Percentiles rank a stretch among this genome's conserved stretches.
Evolutionary conservation across 1,140 invertebrate genomes (phyloP).

Genomic region (Zaprionus ghesquierei): DNA sequence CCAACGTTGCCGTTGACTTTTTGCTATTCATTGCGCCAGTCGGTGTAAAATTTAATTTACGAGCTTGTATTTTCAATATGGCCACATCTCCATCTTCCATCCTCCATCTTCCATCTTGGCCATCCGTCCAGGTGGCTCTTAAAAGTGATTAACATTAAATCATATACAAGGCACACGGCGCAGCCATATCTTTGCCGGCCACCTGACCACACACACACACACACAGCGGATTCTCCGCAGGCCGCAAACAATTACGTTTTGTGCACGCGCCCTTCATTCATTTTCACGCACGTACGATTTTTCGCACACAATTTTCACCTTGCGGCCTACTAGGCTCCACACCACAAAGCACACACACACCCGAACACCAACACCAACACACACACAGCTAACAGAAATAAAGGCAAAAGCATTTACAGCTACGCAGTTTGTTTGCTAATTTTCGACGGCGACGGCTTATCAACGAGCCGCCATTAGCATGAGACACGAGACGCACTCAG

Average conservation of each 20-base stretch:
- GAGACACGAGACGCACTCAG: slow-evolving; percentile 11
- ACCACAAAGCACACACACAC: slow-evolving; percentile 12
- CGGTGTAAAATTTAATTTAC: slow-evolving; percentile 81
- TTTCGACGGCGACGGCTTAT: slow-evolving; percentile 58
- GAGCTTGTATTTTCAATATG: slow-evolving; percentile 77
- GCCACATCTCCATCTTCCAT: slow-evolving; percentile 7
- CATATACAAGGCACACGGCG: slow-evolving; percentile 48
- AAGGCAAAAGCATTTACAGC: slow-evolving; percentile 67
- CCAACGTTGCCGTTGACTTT: slow-evolving; percentile 33
- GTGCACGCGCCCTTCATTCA: slow-evolving; percentile 59
- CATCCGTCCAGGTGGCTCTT: slow-evolving; percentile 30
- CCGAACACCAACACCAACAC: slow-evolving; percentile 25
- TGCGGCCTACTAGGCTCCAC: slow-evolving; percentile 28
- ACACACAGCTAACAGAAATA: slow-evolving; percentile 23
- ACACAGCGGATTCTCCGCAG: slow-evolving; percentile 19
- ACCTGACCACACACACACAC: slow-evolving; percentile 59
- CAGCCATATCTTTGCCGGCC: slow-evolving; percentile 66
- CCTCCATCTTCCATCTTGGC: too few relatives aligned
- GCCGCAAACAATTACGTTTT: slow-evolving; percentile 71
- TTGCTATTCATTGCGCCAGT: slow-evolving; percentile 64
- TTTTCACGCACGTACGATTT: slow-evolving; percentile 77
- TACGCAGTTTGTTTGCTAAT: slow-evolving; percentile 79
- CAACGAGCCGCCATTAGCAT: slow-evolving; percentile 67
- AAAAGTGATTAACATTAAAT: slow-evolving; percentile 80
- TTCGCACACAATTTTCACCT: slow-evolving; percentile 80